A percentile compares a stretch with the other conserved stretches of the same genome.
These are phyloP conservation scores for Cepaea nemoralis DNA, from an alignment of 1,140 invertebrate species.

Conservation along the genomic window DNA sequence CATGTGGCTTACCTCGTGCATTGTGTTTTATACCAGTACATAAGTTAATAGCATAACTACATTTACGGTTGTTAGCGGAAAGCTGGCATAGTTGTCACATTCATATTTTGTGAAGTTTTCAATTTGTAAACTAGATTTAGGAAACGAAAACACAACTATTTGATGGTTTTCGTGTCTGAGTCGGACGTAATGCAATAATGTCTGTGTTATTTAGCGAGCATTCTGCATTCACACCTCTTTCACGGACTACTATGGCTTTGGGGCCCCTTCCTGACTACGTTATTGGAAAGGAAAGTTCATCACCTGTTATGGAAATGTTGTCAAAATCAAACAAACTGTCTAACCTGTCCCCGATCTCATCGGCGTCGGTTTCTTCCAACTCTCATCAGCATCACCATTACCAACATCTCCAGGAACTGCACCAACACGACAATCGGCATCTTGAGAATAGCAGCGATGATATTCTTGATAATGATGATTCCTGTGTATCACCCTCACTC, in stretches of 20 bases:
- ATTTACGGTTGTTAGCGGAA: too few species aligned
- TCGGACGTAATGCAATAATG: not conserved
- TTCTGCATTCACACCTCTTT: constrained; percentile 34
- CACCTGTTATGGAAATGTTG: not conserved
- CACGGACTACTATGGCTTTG: not conserved
- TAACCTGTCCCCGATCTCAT: constrained; percentile 9
- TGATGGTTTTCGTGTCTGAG: not conserved
- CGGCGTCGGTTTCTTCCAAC: not conserved
- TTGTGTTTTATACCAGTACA: not conserved
- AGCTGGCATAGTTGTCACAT: not conserved
- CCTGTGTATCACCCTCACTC: not conserved
- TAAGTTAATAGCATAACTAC: not conserved
- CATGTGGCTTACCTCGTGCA: not conserved
- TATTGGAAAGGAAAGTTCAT: not conserved
- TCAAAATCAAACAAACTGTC: not conserved
- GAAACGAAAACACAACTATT: not conserved
- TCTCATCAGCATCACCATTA: constrained; percentile 20
- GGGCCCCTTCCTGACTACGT: not conserved
- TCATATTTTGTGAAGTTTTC: not conserved
- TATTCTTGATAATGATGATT: not conserved
- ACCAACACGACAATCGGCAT: not conserved
- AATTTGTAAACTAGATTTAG: not conserved
- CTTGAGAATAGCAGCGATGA: not conserved
- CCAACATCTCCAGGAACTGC: not conserved
- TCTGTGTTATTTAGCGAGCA: constrained; percentile 38